Evolutionary conservation across 2,888 invertebrate species (phyloP).

Genomic region (Geophilus truncorum): DNA sequence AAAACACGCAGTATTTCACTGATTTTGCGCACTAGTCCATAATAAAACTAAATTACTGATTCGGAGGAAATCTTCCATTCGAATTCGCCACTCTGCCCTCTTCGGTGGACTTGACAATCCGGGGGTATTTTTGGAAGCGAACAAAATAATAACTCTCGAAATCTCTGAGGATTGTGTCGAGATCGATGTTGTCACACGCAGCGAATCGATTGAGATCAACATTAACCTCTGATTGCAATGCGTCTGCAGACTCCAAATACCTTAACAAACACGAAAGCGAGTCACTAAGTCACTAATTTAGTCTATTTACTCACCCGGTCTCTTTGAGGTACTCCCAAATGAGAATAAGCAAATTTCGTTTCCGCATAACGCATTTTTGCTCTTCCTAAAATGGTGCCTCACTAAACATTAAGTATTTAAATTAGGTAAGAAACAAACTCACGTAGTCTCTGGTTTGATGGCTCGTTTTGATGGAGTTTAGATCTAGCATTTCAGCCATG

Average conservation of each 20-base stretch:
- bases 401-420: no score
- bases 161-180: slow-evolving; percentile 81
- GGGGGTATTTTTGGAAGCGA: slow-evolving; percentile 80
- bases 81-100: not conserved
- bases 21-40: not conserved
- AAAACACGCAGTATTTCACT: no score
- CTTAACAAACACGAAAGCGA: slow-evolving; percentile 45
- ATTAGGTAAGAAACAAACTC: not conserved
- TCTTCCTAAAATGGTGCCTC: not conserved
- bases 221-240: slow-evolving; percentile 66
- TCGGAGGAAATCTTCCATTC: not conserved
- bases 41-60: not conserved
- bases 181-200: slow-evolving; percentile 86
- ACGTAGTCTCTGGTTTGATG: not conserved
- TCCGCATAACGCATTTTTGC: not conserved
- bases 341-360: slow-evolving; percentile 6
- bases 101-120: slow-evolving; percentile 61
- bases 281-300: not conserved
- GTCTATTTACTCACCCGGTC: not conserved
- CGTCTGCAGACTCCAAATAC: slow-evolving; percentile 59
- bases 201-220: slow-evolving; percentile 61
- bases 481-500: not conserved
- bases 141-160: slow-evolving; percentile 79
- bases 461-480: not conserved
- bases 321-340: not conserved